A percentile compares a stretch with the other conserved stretches of the same genome.
Conservation (phyloP, 2,797 vertebrate genomes). For the Poeciliopsis turneri region DNA sequence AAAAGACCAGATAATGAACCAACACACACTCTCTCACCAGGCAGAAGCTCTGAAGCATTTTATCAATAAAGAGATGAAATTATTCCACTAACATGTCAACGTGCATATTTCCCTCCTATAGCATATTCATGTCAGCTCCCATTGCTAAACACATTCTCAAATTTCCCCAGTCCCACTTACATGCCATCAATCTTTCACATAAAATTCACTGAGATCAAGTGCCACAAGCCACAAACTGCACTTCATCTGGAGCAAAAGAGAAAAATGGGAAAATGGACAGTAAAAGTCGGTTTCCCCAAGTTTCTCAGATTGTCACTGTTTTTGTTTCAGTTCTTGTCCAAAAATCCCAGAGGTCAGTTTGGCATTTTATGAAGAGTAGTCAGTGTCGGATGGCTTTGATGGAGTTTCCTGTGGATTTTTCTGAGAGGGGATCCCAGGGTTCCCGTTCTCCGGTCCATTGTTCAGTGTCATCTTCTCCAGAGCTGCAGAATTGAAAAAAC, state of each 20-base stretch:
- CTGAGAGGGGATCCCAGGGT: constrained; percentile 82
- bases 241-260: background rate
- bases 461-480: constrained; percentile 89
- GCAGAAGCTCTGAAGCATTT: background rate
- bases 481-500: constrained; percentile 70
- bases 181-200: background rate
- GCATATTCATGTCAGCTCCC: background rate
- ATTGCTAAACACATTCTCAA: background rate
- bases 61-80: background rate
- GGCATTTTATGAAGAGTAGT: constrained; percentile 83
- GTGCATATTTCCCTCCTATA: background rate
- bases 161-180: background rate
- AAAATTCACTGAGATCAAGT: background rate
- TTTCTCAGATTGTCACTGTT: constrained; percentile 6
- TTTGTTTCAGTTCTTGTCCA: constrained; percentile 31
- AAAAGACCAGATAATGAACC: background rate
- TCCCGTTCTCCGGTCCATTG: constrained; percentile 88
- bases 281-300: background rate
- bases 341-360: background rate
- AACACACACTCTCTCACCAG: background rate
- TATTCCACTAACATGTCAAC: background rate
- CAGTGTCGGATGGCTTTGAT: constrained; percentile 82
- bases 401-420: constrained; percentile 83
- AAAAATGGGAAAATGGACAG: background rate
- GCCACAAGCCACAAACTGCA: background rate